A percentile compares a stretch with the other conserved stretches of the same genome.
Conservation (phyloP, 2,797 vertebrate genomes). For the Ctenopoma multispine region DNA sequence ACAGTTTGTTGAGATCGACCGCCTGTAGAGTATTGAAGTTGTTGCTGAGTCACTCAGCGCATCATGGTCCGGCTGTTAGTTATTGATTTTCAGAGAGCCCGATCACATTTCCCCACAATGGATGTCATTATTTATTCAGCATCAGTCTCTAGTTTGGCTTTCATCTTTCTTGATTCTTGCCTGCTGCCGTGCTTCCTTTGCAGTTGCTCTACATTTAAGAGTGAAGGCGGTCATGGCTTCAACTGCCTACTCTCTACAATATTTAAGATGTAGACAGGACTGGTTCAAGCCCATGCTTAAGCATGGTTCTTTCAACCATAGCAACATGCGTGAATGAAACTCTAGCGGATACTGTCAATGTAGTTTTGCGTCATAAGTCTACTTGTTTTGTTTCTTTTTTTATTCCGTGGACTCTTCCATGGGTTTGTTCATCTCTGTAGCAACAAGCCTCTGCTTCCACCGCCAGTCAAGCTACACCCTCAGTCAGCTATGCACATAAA, state of each 20-base stretch:
- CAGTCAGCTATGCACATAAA: conserved; percentile 53
- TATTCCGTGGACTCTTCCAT: conserved; percentile 41
- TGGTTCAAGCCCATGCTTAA: conserved; percentile 3
- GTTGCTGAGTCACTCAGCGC: conserved; percentile 80
- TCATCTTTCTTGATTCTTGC: conserved; percentile 70
- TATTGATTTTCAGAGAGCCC: conserved; percentile 81
- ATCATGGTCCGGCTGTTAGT: conserved; percentile 75
- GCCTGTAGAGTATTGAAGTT: conserved; percentile 70
- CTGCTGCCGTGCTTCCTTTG: conserved; percentile 42
- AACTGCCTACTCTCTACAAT: conserved; percentile 12
- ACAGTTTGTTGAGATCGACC: conserved; percentile 67
- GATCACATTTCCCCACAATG: conserved; percentile 81
- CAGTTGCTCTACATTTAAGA: conserved; percentile 62
- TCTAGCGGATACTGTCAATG: conserved; percentile 17
- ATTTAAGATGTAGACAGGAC: conserved; percentile 16
- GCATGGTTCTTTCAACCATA: conserved; percentile 1
- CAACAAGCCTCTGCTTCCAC: conserved; percentile 66
- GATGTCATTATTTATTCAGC: conserved; percentile 83
- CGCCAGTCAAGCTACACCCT: conserved; percentile 62
- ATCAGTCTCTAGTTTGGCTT: conserved; percentile 67
- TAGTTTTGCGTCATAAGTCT: conserved; percentile 28
- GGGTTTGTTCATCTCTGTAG: conserved; percentile 68
- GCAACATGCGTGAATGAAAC: conserved; percentile 32
- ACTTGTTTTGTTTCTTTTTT: conserved; percentile 13
- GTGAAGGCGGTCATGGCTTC: conserved; percentile 46